Evolutionary conservation across 2,888 invertebrate genomes (phyloP).

Genomic region (Frankliniella intonsa): DNA sequence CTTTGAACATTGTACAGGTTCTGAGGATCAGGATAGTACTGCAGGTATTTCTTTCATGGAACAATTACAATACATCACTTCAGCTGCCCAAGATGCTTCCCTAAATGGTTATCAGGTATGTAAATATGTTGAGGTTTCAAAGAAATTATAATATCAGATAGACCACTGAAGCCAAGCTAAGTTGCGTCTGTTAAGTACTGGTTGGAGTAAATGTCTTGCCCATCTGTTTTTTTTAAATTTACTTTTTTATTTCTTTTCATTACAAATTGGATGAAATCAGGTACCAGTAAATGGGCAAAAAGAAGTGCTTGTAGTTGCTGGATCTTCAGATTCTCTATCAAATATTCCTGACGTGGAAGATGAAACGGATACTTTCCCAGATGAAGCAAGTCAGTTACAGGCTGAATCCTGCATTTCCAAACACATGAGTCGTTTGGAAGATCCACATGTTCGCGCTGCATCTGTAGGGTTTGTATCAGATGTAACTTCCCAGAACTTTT

Average conservation of each 20-base stretch:
- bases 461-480: background rate
- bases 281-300: background rate
- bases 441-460: background rate
- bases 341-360: constrained; percentile 1
- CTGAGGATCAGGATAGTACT: background rate
- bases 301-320: background rate
- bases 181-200: too few species aligned
- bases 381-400: background rate
- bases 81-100: background rate
- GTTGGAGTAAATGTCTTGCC: too few species aligned
- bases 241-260: background rate
- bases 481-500: background rate
- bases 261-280: background rate
- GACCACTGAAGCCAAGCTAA: too few species aligned
- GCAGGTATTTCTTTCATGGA: background rate
- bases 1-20: background rate
- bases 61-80: background rate
- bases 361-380: constrained; percentile 6
- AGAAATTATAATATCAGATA: too few species aligned
- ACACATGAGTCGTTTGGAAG: background rate
- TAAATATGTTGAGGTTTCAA: too few species aligned
- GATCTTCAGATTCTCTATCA: background rate
- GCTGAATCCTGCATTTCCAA: background rate
- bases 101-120: background rate
- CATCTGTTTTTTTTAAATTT: background rate